phyloP scores from a whole-genome alignment of 2,797 vertebrate species.

The Crocodylus rhombifer region DNA sequence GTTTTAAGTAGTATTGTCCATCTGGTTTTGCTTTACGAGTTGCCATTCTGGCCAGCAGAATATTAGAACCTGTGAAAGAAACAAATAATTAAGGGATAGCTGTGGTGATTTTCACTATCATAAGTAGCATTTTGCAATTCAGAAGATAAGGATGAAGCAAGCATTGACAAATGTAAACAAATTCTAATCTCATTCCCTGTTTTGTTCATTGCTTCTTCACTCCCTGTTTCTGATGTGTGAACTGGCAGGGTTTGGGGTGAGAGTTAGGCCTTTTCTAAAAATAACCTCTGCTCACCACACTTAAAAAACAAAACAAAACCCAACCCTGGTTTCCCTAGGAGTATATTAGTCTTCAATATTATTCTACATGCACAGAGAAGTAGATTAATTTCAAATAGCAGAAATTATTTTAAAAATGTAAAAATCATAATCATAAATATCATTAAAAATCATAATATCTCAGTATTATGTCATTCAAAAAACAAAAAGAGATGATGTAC shows the following conservation, averaged over 20 bases:
- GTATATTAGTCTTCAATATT: neutral
- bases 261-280: neutral
- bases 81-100: neutral
- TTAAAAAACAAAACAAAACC: neutral
- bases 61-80: constrained; percentile 92
- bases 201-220: neutral
- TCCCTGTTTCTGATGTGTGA: neutral
- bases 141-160: neutral
- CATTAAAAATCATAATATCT: neutral
- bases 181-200: neutral
- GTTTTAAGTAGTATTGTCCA: constrained; percentile 92
- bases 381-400: neutral
- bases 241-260: neutral
- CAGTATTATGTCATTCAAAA: neutral
- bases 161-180: neutral
- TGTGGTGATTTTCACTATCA: neutral
- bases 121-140: neutral
- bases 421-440: neutral
- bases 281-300: neutral
- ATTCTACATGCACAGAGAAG: neutral
- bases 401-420: neutral
- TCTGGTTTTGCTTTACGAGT: constrained; percentile 97
- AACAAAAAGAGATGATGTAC: neutral
- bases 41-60: constrained; percentile 96
- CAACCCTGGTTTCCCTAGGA: neutral